Base-by-base conservation (phyloP, 2,113 vertebrate genomes). In the Ranitomeya imitator region DNA sequence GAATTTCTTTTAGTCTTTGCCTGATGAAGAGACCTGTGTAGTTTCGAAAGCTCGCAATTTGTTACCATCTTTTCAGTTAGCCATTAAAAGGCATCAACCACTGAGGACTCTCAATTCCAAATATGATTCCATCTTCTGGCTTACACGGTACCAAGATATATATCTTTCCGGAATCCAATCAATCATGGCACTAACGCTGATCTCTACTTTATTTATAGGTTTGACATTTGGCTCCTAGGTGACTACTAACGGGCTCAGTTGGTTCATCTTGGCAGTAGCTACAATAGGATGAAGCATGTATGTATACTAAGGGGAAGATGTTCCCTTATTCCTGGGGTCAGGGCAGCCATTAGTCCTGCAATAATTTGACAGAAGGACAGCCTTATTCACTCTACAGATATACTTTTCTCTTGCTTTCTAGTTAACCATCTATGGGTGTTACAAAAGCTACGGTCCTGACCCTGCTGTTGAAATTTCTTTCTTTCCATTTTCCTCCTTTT, bases 351-450 rank as follows among this genome's bases (percentile, higher is more conserved):
- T 95, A 94, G 94, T 95, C 93, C 93, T 85, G 91, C 67, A 60
- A 78, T 95, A 95, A 95, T 95, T 94, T 92, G 94, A 95, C 93
- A 94, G 95, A 95, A 93, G 93, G 92, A 93, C 94, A 93, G 93
- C 92, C 91, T 93, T 93, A 94, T 92, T 94, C 92, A 92, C 94
- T 94, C 94, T 92, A 92, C 93, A 95, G 94, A 95, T 95, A 95
- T 94, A 95, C 95, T 93, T 95, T 94, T 95, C 90, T 90, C 91
- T 83, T 90, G 86, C 90, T 69, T 91, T 91, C 92, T 94, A 95
- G 94, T 90, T 91, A 11, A 87, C 31, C 93, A 89, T 86, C 89
- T 69, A 88, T 37, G 1, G 15, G 91, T 83, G 88, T 90, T 92
- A 93, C 94, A 95, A 94, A 94, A 93, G 91, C 90, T 83, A 90